Percentiles rank a stretch among this genome's conserved stretches.
Conservation (phyloP, 2,888 invertebrate species). For the Branchipolynoe longqiensis region DNA sequence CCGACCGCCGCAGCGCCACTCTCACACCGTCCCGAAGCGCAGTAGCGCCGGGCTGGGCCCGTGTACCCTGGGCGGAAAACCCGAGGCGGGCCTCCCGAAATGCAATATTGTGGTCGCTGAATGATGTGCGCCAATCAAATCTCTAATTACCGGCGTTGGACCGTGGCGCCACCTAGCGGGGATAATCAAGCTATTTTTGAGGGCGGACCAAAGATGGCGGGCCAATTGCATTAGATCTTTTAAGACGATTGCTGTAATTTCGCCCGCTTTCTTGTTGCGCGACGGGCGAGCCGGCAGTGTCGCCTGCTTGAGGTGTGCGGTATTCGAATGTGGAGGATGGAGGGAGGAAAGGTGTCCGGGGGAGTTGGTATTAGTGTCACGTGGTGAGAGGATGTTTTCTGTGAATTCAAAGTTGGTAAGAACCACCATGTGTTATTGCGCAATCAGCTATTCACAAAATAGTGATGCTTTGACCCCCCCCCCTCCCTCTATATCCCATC, state of each 20-base stretch:
- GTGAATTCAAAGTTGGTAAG: no score
- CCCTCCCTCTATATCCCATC: no score
- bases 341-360: background rate
- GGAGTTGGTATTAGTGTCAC: background rate
- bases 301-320: background rate
- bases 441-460: no score
- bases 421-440: no score
- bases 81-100: constrained; percentile 30
- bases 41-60: no score
- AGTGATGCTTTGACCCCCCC: no score
- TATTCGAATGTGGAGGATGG: background rate
- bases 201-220: constrained; percentile 16
- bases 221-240: constrained; percentile 50
- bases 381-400: no score
- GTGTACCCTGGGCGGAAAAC: no score
- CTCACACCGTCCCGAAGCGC: no score
- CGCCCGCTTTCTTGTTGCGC: background rate
- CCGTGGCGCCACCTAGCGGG: constrained; percentile 41
- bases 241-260: constrained; percentile 55
- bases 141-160: constrained; percentile 50
- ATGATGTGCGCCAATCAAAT: constrained; percentile 52
- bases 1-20: no score
- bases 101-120: constrained; percentile 54
- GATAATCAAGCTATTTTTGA: constrained; percentile 41
- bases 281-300: background rate